These are phyloP conservation scores for Clarias macrocephalus DNA, from an alignment of 2,113 vertebrate species.

Conservation along the genomic window DNA sequence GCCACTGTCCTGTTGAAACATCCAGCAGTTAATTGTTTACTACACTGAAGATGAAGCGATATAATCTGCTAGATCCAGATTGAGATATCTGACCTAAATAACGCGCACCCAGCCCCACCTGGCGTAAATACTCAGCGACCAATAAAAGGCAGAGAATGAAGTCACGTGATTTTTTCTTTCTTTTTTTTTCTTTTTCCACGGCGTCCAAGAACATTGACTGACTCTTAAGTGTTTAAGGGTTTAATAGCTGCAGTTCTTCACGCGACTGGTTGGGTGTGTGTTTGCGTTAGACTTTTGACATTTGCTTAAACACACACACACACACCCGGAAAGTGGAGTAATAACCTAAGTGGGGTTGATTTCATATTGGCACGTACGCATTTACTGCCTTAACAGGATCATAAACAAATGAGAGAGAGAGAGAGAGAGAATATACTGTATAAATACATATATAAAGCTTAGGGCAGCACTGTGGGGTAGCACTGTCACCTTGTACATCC, in stretches of 20 bases:
- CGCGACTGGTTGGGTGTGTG: background rate
- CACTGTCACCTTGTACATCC: too few relatives aligned
- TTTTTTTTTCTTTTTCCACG: too few relatives aligned
- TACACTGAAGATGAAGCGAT: background rate
- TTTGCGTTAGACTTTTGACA: background rate
- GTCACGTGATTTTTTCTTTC: constrained; percentile 22
- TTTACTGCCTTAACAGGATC: background rate
- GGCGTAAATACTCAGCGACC: background rate
- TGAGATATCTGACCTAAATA: constrained; percentile 20
- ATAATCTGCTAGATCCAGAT: background rate
- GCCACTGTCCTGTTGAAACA: background rate
- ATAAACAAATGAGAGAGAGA: too few relatives aligned
- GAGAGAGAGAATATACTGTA: too few relatives aligned
- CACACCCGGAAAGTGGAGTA: background rate
- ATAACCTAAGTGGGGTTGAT: background rate
- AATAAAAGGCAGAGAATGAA: background rate
- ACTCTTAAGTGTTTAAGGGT: background rate
- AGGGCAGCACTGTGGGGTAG: too few relatives aligned
- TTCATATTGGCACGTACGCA: background rate
- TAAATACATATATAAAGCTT: too few relatives aligned
- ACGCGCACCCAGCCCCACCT: background rate
- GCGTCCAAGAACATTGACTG: background rate
- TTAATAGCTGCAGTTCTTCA: background rate
- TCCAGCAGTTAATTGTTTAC: background rate
- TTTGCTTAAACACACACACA: background rate